A percentile compares a stretch with the other conserved stretches of the same genome.
Evolutionary conservation across 2,797 vertebrate genomes (phyloP).

Genomic region (Paramormyrops hopkinsi): DNA sequence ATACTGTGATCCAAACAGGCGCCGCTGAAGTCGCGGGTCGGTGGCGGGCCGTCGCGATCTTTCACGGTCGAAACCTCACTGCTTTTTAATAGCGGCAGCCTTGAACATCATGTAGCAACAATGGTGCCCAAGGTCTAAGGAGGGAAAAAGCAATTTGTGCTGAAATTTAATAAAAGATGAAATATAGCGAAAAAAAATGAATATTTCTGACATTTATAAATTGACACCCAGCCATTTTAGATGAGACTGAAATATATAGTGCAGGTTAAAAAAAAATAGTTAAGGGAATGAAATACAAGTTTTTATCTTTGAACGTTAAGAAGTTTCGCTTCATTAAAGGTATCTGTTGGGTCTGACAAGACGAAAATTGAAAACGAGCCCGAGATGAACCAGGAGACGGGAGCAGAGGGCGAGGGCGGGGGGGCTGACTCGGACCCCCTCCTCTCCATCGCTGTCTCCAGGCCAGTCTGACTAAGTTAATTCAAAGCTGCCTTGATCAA

Average conservation of each 20-base stretch:
- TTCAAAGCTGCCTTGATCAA: constrained; percentile 10
- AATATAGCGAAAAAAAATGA: background rate
- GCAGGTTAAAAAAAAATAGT: constrained; percentile 1
- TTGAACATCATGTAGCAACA: constrained; percentile 1
- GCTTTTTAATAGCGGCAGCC: background rate
- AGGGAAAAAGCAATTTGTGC: constrained; percentile 7
- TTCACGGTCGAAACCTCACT: background rate
- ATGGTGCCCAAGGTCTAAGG: background rate
- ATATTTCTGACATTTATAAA: constrained; percentile 14
- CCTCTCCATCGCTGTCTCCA: background rate
- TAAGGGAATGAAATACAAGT: constrained; percentile 10
- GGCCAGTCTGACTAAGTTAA: constrained; percentile 4
- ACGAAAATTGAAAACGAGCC: constrained; percentile 9
- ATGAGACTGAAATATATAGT: constrained; percentile 1
- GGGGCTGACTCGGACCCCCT: background rate
- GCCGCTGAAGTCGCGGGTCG: background rate
- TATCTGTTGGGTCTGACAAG: constrained; percentile 15
- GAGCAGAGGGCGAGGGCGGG: background rate
- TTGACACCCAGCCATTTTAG: background rate
- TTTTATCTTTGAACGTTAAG: constrained; percentile 11
- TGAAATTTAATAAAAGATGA: constrained; percentile 12
- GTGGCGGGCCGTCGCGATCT: background rate
- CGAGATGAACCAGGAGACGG: background rate
- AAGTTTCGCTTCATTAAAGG: constrained; percentile 13
- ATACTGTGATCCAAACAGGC: background rate